Base-by-base conservation (phyloP, 1,140 invertebrate genomes). In the Orussus abietinus region DNA sequence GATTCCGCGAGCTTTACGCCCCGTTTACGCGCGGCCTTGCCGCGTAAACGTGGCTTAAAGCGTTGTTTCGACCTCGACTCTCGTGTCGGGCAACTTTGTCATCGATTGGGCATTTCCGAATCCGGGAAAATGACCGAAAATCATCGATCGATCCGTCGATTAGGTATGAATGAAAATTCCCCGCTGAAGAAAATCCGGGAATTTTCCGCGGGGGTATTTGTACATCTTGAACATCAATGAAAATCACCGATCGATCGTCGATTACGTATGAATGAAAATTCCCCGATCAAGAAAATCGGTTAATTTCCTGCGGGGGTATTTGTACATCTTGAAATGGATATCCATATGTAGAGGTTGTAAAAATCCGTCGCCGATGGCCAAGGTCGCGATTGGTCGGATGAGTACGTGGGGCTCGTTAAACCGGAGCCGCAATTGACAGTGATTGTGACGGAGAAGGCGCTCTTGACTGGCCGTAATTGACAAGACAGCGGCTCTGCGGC, bases 381-480 rank as follows among this genome's bases (percentile, higher is more conserved):
- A n/a, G n/a, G n/a, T n/a, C n/a, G n/a, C n/a, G 12, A n/a, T 18
- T 33, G 31, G 19, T 33, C 19, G 31, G 31, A 33, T 33, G 31
- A 14, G 7, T 33, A 7, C 31, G 12, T 17, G 31, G 30, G 12
- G 38, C 42, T 48, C 42, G 49, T 52, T 52, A 48, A 52, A 48
- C 45, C 39, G 45, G 41, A 37, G 28, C 35, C 42, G 42, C 49
- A 52, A 52, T 48, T 48, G 49, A 52, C 45, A 48, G 49, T 48
- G 49, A 52, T 48, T 45, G 45, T 48, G 46, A 51, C 45, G 46
- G 40, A 35, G 39, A 45, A 35, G 34, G 6, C 30, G 36, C n/a
- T 7, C n/a, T n/a, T n/a, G n/a, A 6, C 6, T 25, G 29, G 19
- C 20, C 18, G 42, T 48, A 48, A 52, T 52, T 52, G 49, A 52